Base-by-base conservation (phyloP, 2,113 vertebrate genomes). In the Barnardius zonarius region DNA sequence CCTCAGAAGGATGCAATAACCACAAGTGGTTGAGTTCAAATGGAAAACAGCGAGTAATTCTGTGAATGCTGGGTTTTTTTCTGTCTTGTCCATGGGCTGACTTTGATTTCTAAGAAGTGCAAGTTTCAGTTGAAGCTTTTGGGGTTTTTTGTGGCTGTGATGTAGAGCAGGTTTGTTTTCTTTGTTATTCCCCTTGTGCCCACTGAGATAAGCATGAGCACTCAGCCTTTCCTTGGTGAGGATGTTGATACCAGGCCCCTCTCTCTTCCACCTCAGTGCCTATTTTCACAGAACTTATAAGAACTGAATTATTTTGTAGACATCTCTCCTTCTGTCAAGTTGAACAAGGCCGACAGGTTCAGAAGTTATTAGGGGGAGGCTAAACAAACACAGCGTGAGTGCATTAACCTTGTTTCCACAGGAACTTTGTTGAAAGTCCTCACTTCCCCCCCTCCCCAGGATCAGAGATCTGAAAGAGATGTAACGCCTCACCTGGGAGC, bases 201-300 rank as follows among this genome's bases (percentile, higher is more conserved):
- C 35, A 67, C 6, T 0, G 1, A 55, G 83, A 35, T 5, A 4
- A 20, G 24, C 1, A 0, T 63, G 61, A 4, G 0, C 6, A 8
- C 72, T 77, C 63, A 69, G 75, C 61, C 30, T 78, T 83, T 72
- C 33, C 13, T 44, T 1, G 0, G 27, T 0, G 0, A 88, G 62
- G 44, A 48, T 2, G 0, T 23, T 86, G 61, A 33, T 61, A 82
- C 16, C 5, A 1, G 27, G 8, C n/a, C 55, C 30, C 13, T 77
- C 61, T 78, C 31, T 39, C 48, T 95, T 78, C 46, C 35, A 61
- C 51, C 37, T 86, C 46, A 67, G 9, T 67, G 55, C 51, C 70
- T 66, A 12, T 91, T 92, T 95, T 79, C 69, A 72, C 18, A 44
- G 72, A 86, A 75, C 24, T 72, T 82, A 16, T 0, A 24, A 84